Evolutionary conservation across 2,888 invertebrate genomes (phyloP), one percentile per base, ranked within the genome.

Genomic region (Masnerella sp.): DNA sequence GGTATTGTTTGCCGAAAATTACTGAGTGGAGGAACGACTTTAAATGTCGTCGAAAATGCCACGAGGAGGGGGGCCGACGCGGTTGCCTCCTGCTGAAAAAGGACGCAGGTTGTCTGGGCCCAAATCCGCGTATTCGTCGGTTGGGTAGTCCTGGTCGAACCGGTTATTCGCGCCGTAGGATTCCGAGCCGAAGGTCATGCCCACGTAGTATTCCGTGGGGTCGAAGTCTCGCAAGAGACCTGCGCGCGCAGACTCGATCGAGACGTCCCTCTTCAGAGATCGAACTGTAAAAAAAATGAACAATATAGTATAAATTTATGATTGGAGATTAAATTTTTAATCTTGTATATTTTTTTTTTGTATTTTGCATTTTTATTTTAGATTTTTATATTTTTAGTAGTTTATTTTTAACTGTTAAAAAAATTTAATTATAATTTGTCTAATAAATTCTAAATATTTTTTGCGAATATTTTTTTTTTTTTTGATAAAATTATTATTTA

Each of bases 31-130:
- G n/a, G n/a, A n/a, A 25, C 25, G 4, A 25, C 11, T 42, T 88
- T 90, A 95, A 69, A 96, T 94, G 85, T 96, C 95, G 84, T 96
- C 95, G 79, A 96, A 96, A 68, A 96, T 90, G 7, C 94, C 94
- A 77, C 93, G 89, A 0, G 94, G 95, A 0, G 94, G 93, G 70
- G 91, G 90, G 0, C 92, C 92, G 79, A 92, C 90, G 75, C 91
- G 83, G 74, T 75, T 90, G 9, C 83, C 83, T 68, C 86, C 87
- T 11, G 83, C 78, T 42, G 88, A 86, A 77, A 88, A 88, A 52
- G 85, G 81, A 70, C 85, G 87, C 11, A 85, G 74, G 76, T 87
- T 88, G 49, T 85, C 42, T 12, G 42, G 22, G 11, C 85, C 85
- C 36, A 85, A 79, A 47, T 88, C 88, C 34, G 84, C 83, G 20